These are phyloP conservation scores for Kradibia gibbosae DNA, from an alignment of 1,140 invertebrate genomes.

Conservation along the genomic window DNA sequence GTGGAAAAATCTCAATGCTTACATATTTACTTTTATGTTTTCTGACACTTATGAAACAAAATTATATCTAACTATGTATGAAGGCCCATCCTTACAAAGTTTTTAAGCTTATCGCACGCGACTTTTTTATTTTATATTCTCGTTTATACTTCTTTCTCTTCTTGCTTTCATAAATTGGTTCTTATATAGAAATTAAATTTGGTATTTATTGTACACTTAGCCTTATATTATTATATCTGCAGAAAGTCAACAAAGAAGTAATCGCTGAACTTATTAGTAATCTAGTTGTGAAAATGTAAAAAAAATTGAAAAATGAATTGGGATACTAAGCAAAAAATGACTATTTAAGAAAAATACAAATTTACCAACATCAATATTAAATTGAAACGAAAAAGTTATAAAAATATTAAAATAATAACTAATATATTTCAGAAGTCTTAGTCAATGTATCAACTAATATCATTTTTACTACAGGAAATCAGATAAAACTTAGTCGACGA, in stretches of 20 bases:
- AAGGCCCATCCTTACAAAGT: slow-evolving; percentile 5
- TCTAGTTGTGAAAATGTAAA: no score
- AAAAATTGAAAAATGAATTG: no score
- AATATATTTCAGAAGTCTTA: no score
- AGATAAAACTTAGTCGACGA: not conserved
- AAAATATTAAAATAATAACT: no score
- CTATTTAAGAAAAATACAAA: not conserved
- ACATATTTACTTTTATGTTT: not conserved
- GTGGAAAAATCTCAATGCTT: not conserved
- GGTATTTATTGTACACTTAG: slow-evolving; percentile 6
- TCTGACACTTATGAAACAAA: not conserved
- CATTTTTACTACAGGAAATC: no score
- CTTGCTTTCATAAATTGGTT: slow-evolving; percentile 33
- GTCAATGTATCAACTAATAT: no score
- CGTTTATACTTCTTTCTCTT: not conserved
- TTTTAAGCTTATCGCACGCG: not conserved
- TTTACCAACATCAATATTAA: no score
- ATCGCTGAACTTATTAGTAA: not conserved
- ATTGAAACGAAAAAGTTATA: no score
- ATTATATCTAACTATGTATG: not conserved
- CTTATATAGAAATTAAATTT: not conserved
- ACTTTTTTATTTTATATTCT: slow-evolving; percentile 39
- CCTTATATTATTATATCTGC: not conserved
- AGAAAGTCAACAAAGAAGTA: slow-evolving; percentile 33
- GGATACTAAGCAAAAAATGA: no score